Evolutionary conservation across 1,140 invertebrate genomes (phyloP), one percentile per base, ranked within the genome.

Genomic region (Battus philenor): DNA sequence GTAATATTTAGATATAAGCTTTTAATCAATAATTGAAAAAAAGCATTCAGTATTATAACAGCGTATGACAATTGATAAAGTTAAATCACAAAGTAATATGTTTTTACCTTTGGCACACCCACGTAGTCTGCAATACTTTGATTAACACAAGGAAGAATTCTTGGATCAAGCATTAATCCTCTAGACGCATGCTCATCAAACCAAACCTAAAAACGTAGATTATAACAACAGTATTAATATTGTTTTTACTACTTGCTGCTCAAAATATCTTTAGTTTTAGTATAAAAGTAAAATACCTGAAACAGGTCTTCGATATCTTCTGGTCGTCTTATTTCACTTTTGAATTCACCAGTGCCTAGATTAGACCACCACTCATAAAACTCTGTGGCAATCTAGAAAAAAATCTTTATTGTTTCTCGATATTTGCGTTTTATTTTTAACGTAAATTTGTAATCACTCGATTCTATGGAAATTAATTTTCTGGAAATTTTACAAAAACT

Each of bases 291-390:
- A 13, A 4, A 9, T n/a, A 41, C 38, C 38, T 41, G 38, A 16
- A 41, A 41, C 10, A 41, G 13, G 10, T 41, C 38, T 16, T 41
- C 38, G 4, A 41, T 41, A 16, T 41, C 38, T 27, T 41, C 38
- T 1, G 38, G 38, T 7, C 77, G 59, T 50, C 74, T 82, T 16
- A 85, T 81, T 70, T 85, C 81, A 47, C 77, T 82, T 46, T 82
- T 82, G 39, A 78, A 85, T 29, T 87, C 87, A 5, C 87, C 71
- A 15, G 72, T 72, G 0, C 86, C 87, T 10, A 89, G 58, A 30
- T 50, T 68, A 27, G 81, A 75, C 62, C 90, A 74, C 90, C 90
- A 91, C 1, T 89, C 76, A 44, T 88, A 89, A 54, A 91, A 91
- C 31, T 91, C 88, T 38, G 71, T 70, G 6, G 86, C 81, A 29